Conservation (phyloP, 1,140 invertebrate genomes). For the Drosophila athabasca region DNA sequence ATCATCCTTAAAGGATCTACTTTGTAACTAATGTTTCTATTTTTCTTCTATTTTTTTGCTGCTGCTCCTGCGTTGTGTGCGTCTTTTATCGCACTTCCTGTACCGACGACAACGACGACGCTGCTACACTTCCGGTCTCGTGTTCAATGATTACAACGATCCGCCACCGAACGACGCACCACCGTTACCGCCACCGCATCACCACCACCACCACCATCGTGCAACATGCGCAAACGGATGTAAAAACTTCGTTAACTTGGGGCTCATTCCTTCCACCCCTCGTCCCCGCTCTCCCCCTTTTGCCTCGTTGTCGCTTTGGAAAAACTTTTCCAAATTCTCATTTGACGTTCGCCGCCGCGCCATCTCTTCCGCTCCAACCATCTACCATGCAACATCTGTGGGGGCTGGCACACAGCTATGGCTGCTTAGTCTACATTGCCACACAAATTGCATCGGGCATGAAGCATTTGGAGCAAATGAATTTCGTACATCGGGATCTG, state of each 20-base stretch:
- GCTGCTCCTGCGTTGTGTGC: conserved; percentile 46
- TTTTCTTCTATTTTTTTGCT: conserved; percentile 39
- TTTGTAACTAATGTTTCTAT: conserved; percentile 43
- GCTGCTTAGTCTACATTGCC: conserved; percentile 89
- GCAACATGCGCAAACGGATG: conserved; percentile 78
- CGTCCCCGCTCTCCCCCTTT: conserved; percentile 13
- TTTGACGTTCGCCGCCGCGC: conserved; percentile 62
- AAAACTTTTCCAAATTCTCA: conserved; percentile 79
- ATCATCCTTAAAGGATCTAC: background rate
- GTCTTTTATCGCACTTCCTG: conserved; percentile 79
- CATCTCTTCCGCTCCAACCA: conserved; percentile 10
- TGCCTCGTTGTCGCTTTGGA: conserved; percentile 57
- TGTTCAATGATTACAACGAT: conserved; percentile 81
- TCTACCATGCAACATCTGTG: background rate
- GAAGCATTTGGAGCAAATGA: conserved; percentile 92
- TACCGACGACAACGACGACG: conserved; percentile 76
- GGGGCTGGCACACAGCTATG: conserved; percentile 85
- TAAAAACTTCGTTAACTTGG: conserved; percentile 82
- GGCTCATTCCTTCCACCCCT: conserved; percentile 8
- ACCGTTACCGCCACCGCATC: conserved; percentile 21
- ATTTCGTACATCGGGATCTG: conserved; percentile 92
- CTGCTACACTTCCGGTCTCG: conserved; percentile 81
- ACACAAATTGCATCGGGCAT: conserved; percentile 93
- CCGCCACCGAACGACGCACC: conserved; percentile 41
- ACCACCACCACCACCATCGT: conserved; percentile 52